Evolutionary conservation across 92 coral and sea anemone species (phyloP).

Genomic region (Parazoanthus darwini): DNA sequence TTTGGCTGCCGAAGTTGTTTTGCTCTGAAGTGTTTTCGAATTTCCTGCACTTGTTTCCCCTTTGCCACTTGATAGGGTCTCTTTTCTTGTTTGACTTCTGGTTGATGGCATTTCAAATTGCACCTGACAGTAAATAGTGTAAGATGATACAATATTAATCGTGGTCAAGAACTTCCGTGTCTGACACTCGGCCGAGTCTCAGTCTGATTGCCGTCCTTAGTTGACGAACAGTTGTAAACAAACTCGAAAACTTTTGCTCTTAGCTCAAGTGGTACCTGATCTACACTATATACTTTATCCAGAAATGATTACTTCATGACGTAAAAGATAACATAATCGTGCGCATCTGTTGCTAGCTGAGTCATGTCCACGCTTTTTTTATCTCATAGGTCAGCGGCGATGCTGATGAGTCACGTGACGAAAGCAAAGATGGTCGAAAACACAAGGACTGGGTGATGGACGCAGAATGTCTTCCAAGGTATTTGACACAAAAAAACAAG

Average conservation of each 20-base stretch:
- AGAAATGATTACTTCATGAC: too few species aligned
- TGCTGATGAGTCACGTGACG: neutral
- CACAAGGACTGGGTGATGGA: neutral
- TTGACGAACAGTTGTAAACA: too few species aligned
- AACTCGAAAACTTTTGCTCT: too few species aligned
- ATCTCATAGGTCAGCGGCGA: conserved; percentile 19
- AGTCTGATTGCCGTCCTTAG: too few species aligned
- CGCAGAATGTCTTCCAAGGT: conserved; percentile 24
- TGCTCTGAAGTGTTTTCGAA: neutral
- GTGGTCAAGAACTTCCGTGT: too few species aligned
- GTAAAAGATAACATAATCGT: too few species aligned
- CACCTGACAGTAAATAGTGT: too few species aligned
- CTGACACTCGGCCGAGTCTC: too few species aligned
- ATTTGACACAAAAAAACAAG: neutral
- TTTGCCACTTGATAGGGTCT: conserved; percentile 13
- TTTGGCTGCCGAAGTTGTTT: neutral
- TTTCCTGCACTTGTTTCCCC: neutral
- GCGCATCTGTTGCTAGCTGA: too few species aligned
- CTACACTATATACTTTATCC: neutral
- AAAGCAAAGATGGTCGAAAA: conserved; percentile 28
- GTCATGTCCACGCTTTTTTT: neutral
- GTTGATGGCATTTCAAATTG: conserved; percentile 29
- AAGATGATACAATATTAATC: neutral
- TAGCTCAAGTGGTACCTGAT: neutral
- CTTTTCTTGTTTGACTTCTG: conserved; percentile 35